Evolutionary conservation across 2,113 vertebrate genomes (phyloP), one percentile per base, ranked within the genome.

Genomic region (Macrotus californicus): DNA sequence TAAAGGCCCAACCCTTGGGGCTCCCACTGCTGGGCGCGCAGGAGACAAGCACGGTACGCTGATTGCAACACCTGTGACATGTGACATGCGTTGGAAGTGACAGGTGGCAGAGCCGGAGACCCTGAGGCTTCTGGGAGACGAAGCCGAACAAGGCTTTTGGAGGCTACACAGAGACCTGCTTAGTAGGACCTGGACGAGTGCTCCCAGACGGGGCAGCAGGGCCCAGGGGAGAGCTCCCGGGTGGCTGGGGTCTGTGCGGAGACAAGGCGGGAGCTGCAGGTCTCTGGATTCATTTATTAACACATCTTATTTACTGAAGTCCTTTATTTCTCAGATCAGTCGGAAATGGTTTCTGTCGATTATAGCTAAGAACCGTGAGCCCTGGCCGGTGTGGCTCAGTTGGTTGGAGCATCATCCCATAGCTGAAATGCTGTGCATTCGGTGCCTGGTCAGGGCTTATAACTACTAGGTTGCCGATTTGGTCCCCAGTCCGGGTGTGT

Each of bases 1-100:
- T 64, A 50, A 75, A 66, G 70, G 50, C 54, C 64, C 34, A 22
- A 43, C 41, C 80, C 86, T 13, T 7, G 24, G 54, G 80, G 66
- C 31, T 75, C 46, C 61, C 14, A 29, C 2, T 7, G 77, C 48
- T 13, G 34, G 61, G 52, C 24, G 11, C 0, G 0, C 2, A 22
- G 83, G 77, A 77, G 41, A 21, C 9, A 19, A 36, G 56, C 86
- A 16, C 0, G 11, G 11, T 22, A 21, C 0, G 61, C 43, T 0
- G n/a, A 36, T 24, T 12, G 59, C 18, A 4, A 29, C 79, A 69
- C 7, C 52, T 22, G n/a, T 34, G 29, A 50, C 3, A 0, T 6
- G 69, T 52, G 56, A 76, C 18, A 1, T 0, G 19, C 43, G 34
- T 24, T 2, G 66, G 73, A 80, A 61, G 56, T 22, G 16, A 22